Evolutionary conservation across 2,888 invertebrate genomes (phyloP), one percentile per base, ranked within the genome.

Genomic region (Ferdinandea cuprea): DNA sequence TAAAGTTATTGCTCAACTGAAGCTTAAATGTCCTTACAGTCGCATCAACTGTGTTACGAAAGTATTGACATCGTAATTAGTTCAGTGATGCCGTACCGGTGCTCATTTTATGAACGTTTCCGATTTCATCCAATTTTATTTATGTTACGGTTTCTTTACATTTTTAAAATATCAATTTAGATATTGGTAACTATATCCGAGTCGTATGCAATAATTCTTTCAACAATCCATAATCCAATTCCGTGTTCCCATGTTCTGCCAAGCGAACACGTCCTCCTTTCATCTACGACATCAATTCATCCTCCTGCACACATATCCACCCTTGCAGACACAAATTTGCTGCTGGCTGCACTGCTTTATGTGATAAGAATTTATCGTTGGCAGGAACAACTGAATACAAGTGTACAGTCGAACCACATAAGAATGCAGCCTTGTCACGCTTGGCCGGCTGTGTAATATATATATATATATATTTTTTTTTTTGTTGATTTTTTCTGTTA

Each of bases 381-480:
- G 25, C 65, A 79, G 44, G 32, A 73, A 79, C 59, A 68, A 68
- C 59, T 37, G 35, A 56, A 48, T 66, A 28, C 56, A 69, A 63
- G 56, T 58, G 73, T 61, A 44, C 61, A 74, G 63, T 56, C 58
- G 56, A 68, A 58, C 48, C 56, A 74, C 50, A 74, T 21, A 58
- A 58, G 69, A 80, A 80, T 80, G 56, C 74, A 65, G 35, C 28
- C 28, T 48, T 76, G 65, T 71, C 69, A 58, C 58, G 65, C 76
- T 52, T 40, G 58, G 65, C 46, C 44, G 68, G 28, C 32, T 69
- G 37, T 65, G 63, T n/a, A 63, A 69, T 42, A 48, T n/a, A n/a
- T n/a, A n/a, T n/a, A n/a, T n/a, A n/a, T n/a, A n/a, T n/a, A n/a
- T n/a, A n/a, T n/a, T n/a, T n/a, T n/a, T n/a, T 58, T 35, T 46